These are phyloP conservation scores for Aulostomus chinensis DNA, from an alignment of 2,797 vertebrate species.

Conservation along the genomic window DNA sequence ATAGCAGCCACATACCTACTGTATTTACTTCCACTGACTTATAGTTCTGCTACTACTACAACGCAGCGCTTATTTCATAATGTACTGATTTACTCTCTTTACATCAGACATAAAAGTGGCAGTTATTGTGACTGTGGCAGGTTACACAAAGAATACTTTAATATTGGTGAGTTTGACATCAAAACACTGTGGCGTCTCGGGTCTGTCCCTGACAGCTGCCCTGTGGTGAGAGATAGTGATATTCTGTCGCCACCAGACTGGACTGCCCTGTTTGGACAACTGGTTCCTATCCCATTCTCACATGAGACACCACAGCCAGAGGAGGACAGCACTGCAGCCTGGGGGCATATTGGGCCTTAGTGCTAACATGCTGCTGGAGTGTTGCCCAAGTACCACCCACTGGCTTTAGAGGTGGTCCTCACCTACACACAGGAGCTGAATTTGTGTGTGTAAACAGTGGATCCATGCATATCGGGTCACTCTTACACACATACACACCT, in stretches of 20 bases:
- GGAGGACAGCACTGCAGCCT: conserved; percentile 42
- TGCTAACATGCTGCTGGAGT: conserved; percentile 19
- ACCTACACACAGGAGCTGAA: conserved; percentile 17
- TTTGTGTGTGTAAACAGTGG: conserved; percentile 12
- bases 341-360: conserved; percentile 42
- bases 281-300: conserved; percentile 76
- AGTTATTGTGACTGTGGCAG: conserved; percentile 11
- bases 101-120: conserved; percentile 8
- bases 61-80: neutral
- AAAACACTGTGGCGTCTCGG: conserved; percentile 54
- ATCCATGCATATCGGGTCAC: conserved; percentile 21
- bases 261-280: conserved; percentile 81
- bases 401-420: conserved; percentile 35
- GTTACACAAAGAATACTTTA: conserved; percentile 55
- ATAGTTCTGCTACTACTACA: conserved; percentile 12
- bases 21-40: conserved; percentile 31
- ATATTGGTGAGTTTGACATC: conserved; percentile 54
- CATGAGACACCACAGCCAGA: conserved; percentile 45
- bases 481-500: conserved; percentile 47
- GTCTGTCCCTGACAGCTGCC: conserved; percentile 56
- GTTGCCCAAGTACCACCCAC: conserved; percentile 58
- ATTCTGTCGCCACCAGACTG: conserved; percentile 58
- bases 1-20: conserved; percentile 49
- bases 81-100: conserved; percentile 4
- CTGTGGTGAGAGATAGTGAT: conserved; percentile 64